A percentile compares a stretch with the other conserved stretches of the same genome.
Conservation (phyloP, 2,113 vertebrate genomes). For the Origma solitaria region DNA sequence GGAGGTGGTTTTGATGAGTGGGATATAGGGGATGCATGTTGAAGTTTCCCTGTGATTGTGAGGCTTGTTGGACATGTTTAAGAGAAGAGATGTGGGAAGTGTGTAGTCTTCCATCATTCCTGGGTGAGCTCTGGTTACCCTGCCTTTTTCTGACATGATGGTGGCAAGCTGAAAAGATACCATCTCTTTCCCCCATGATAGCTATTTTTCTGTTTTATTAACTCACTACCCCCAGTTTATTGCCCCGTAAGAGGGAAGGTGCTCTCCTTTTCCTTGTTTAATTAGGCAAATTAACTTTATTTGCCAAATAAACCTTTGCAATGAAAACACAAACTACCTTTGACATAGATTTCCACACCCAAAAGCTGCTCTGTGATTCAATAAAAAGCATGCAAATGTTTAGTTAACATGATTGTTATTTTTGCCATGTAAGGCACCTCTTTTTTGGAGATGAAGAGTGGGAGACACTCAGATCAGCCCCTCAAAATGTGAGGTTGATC, state of each 20-base stretch:
- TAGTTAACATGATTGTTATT: neutral
- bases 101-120: neutral
- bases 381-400: neutral
- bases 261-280: neutral
- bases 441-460: neutral
- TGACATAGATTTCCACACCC: neutral
- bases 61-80: neutral
- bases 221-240: neutral
- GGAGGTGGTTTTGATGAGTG: neutral
- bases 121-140: neutral
- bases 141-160: neutral
- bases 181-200: neutral
- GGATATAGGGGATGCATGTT: rapidly evolving
- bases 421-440: neutral
- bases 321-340: neutral
- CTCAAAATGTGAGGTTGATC: neutral
- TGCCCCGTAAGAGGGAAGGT: neutral
- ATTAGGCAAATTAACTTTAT: neutral
- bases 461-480: neutral
- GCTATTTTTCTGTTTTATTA: neutral
- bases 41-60: neutral
- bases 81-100: neutral
- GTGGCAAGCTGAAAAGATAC: neutral
- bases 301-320: neutral
- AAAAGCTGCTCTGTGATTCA: neutral